A percentile compares a stretch with the other conserved stretches of the same genome.
phyloP scores from a whole-genome alignment of 1,140 invertebrate genomes.

The Drosophila dunni region DNA sequence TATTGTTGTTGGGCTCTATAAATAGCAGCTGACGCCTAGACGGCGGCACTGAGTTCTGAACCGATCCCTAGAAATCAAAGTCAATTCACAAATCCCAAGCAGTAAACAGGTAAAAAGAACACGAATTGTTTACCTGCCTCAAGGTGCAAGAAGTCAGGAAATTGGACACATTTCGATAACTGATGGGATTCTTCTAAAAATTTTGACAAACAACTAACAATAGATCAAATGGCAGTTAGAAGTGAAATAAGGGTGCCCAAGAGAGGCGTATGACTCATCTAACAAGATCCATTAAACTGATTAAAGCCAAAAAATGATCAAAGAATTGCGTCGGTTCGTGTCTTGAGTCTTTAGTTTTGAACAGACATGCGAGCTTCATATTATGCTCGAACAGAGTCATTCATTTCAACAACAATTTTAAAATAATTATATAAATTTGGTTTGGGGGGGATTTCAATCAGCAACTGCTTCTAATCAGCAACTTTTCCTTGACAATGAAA shows the following conservation, averaged over 20 bases:
- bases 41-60: constrained; percentile 40
- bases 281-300: constrained; percentile 36
- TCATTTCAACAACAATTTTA: constrained; percentile 36
- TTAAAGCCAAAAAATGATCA: constrained; percentile 18
- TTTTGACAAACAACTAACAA: constrained; percentile 53
- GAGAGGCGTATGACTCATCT: constrained; percentile 60
- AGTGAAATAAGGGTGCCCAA: constrained; percentile 21
- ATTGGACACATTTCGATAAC: constrained; percentile 26
- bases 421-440: constrained; percentile 60
- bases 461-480: constrained; percentile 62
- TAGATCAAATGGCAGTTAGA: constrained; percentile 62
- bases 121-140: constrained; percentile 38
- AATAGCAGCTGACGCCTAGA: constrained; percentile 47
- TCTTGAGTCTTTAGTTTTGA: constrained; percentile 41
- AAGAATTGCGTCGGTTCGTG: constrained; percentile 28
- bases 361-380: constrained; percentile 11
- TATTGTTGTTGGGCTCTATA: constrained; percentile 40
- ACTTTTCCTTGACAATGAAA: constrained; percentile 59
- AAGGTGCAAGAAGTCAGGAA: constrained; percentile 66
- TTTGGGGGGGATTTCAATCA: constrained; percentile 47
- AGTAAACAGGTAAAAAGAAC: constrained; percentile 32
- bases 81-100: constrained; percentile 61
- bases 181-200: constrained; percentile 8
- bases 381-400: constrained; percentile 10
- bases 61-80: constrained; percentile 33